Conservation (phyloP, 2,888 invertebrate species). For the Dyspetes luteomarginatus region DNA sequence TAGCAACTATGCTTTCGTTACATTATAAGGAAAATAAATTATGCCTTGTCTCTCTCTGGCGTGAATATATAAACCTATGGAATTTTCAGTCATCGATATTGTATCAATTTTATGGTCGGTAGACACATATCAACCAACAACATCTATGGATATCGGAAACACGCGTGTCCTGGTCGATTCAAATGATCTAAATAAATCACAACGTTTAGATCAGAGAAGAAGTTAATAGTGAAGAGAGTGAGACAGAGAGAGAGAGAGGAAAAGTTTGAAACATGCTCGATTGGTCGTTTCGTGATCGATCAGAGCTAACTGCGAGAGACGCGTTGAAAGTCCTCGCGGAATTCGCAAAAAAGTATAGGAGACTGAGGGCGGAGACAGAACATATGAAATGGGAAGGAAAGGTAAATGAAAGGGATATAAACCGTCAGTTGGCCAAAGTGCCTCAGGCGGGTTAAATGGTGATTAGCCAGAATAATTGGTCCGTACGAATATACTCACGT, state of each 20-base stretch:
- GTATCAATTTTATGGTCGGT: constrained; percentile 58
- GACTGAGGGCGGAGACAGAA: constrained; percentile 54
- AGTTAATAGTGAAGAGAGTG: neutral
- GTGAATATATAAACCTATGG: constrained; percentile 35
- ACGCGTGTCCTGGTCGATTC: neutral
- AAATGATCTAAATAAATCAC: neutral
- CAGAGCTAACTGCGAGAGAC: neutral
- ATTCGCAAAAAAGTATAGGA: constrained; percentile 36
- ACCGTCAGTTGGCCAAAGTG: constrained; percentile 58
- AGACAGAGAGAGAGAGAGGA: neutral
- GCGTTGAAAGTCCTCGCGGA: constrained; percentile 37
- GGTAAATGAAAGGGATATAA: constrained; percentile 67
- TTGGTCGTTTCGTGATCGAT: constrained; percentile 32
- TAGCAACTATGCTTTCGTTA: constrained; percentile 12
- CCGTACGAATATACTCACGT: constrained; percentile 70
- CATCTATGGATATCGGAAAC: constrained; percentile 2
- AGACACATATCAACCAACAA: constrained; percentile 17
- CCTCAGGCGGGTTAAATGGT: constrained; percentile 65
- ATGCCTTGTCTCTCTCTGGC: constrained; percentile 27
- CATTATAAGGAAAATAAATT: constrained; percentile 57
- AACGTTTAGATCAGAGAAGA: neutral
- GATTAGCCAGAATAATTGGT: constrained; percentile 72
- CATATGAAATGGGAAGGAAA: constrained; percentile 65
- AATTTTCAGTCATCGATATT: constrained; percentile 53
- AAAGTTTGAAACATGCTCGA: constrained; percentile 9